Conservation (phyloP, 2,113 vertebrate genomes). For the Lophura nycthemera region DNA sequence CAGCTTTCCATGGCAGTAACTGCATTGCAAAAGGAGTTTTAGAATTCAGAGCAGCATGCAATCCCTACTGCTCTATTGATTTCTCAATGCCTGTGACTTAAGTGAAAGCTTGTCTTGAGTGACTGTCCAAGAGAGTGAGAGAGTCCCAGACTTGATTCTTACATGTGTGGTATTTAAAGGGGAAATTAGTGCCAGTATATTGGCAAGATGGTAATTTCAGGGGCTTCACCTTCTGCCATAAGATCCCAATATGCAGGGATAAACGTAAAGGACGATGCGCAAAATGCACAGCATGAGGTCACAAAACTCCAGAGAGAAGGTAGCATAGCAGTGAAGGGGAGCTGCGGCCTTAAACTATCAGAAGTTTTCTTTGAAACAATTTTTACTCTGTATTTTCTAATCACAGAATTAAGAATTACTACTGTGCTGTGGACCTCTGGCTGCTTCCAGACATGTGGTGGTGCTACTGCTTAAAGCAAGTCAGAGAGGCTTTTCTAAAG, state of each 20-base stretch:
- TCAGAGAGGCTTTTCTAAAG: neutral
- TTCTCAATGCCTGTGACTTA: neutral
- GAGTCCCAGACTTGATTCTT: neutral
- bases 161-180: neutral
- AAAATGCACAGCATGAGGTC: neutral
- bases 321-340: neutral
- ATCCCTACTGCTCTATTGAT: neutral
- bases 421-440: neutral
- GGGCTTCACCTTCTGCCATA: neutral
- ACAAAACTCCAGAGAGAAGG: neutral
- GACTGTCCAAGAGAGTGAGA: neutral
- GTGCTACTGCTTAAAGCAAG: conserved; percentile 64
- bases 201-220: neutral
- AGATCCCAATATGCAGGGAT: neutral
- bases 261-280: neutral
- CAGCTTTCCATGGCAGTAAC: neutral
- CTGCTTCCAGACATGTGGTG: conserved; percentile 58
- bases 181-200: neutral
- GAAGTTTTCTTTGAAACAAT: neutral
- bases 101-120: neutral
- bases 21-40: neutral
- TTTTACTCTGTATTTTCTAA: neutral
- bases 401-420: neutral
- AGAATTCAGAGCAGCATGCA: neutral
- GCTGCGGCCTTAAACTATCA: neutral